Evolutionary conservation across 2,113 vertebrate genomes (phyloP), one percentile per base, ranked within the genome.

Genomic region (Elephas maximus): DNA sequence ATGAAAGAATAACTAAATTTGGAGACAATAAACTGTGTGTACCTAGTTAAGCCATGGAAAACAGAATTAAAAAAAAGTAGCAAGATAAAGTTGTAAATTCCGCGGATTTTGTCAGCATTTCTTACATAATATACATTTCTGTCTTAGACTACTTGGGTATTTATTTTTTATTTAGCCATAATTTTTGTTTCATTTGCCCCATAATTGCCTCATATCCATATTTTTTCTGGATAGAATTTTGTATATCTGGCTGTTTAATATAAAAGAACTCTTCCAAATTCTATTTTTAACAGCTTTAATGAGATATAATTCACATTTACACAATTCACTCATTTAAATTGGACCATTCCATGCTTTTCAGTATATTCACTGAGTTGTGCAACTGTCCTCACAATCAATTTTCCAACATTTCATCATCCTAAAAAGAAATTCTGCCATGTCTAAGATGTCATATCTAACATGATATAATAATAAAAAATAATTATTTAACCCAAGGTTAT

Each of bases 231-330:
- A 74, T 65, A 67, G 2, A 90, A 62, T 69, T 85, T 87, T 80
- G 28, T 53, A 5, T 60, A 51, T 91, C 24, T 93, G 63, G 11
- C 30, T 77, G 4, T 76, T 77, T 71, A 80, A 62, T 28, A 15
- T 69, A 88, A 91, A 63, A 91, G 5, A 53, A 81, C 24, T 86
- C 11, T 78, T 95, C 33, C n/a, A 67, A 95, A 67, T 93, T 9
- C 33, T n/a, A 77, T 65, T 81, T 57, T 88, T 86, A 71, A 48
- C 48, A 53, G 2, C 14, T 79, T 87, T 93, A 57, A 45, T 88
- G 18, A 93, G 45, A 15, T 87, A 1, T 65, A 60, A 67, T 91
- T 84, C 44, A 69, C 6, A 73, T 48, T 0, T n/a, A 57, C 67
- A 33, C 0, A 24, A 28, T 45, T 65, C 82, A 20, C 10, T 69